phyloP scores from a whole-genome alignment of 2,888 invertebrate genomes.

The Germaria angustata region DNA sequence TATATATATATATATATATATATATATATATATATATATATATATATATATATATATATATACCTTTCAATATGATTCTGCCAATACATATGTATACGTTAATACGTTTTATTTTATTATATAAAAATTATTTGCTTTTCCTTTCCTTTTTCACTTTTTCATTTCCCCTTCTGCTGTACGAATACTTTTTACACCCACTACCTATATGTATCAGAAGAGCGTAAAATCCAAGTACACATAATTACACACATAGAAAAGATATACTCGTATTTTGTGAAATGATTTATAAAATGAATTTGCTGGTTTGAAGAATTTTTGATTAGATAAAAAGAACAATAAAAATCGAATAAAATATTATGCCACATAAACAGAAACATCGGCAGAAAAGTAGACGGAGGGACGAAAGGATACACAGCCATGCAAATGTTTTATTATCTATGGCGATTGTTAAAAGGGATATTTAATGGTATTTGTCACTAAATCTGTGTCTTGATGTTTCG shows the following conservation, averaged over 20 bases:
- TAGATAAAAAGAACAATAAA: constrained; percentile 50
- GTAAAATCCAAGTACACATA: background rate
- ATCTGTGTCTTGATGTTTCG: background rate
- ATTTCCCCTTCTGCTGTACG: background rate
- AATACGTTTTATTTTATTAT: too few species aligned
- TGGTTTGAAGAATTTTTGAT: constrained; percentile 17
- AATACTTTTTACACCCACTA: background rate
- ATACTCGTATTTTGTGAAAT: constrained; percentile 2
- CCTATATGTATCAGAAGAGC: too few species aligned
- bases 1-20: background rate
- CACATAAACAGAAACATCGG: background rate
- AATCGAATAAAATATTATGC: constrained; percentile 23
- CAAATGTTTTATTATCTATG: background rate
- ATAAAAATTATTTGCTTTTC: too few species aligned
- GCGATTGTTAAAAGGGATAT: too few species aligned
- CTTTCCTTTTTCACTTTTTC: background rate
- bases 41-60: too few species aligned
- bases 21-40: background rate
- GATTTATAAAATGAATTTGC: constrained; percentile 21
- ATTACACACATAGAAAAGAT: background rate
- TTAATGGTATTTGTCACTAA: background rate
- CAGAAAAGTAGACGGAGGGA: background rate
- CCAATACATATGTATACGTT: too few species aligned
- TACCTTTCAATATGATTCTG: too few species aligned
- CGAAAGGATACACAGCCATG: background rate